Evolutionary conservation across 2,797 vertebrate genomes (phyloP), one percentile per base, ranked within the genome.

Genomic region (Lagorchestes hirsutus): DNA sequence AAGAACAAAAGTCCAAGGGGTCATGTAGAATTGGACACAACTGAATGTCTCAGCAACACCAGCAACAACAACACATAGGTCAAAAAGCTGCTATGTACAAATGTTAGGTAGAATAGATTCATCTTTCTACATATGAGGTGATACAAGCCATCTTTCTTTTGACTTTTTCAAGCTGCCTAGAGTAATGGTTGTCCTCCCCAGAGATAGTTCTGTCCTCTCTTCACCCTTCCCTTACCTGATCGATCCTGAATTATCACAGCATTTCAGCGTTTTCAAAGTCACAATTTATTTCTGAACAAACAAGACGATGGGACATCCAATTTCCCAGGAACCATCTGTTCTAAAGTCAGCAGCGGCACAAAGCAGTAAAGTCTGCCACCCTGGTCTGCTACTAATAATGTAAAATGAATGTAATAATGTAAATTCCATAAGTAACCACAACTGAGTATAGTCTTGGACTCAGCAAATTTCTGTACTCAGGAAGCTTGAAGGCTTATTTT

Each of bases 201-300:
- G 74, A 97, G 95, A 59, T 46, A 87, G 93, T 3, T 40, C 94
- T 46, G n/a, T 27, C 24, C 74, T 87, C 74, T 27, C 40, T 46
- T 46, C 22, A 46, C 24, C 18, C 74, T 87, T 87, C 40, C 24
- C 3, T 87, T 91, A 91, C 94, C 92, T 94, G 96, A 28, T 92
- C 52, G 93, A 95, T 96, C 93, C 91, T 97, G 91, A 74, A 74
- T 90, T 67, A 28, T n/a, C 52, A 93, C n/a, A 92, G 92, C 91
- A 95, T 56, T 96, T 94, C 29, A 91, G 94, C 93, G 58, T 97
- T 97, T 98, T 95, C 96, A 98, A 97, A 97, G 96, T 94, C 90
- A 92, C 2, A 0, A 62, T 96, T 97, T 91, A 92, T 96, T 98
- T 95, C 94, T 95, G 92, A 97, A 95, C 96, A 98, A 98, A 96